Evolutionary conservation across 2,113 vertebrate species (phyloP).

Genomic region (Hemicordylus capensis): DNA sequence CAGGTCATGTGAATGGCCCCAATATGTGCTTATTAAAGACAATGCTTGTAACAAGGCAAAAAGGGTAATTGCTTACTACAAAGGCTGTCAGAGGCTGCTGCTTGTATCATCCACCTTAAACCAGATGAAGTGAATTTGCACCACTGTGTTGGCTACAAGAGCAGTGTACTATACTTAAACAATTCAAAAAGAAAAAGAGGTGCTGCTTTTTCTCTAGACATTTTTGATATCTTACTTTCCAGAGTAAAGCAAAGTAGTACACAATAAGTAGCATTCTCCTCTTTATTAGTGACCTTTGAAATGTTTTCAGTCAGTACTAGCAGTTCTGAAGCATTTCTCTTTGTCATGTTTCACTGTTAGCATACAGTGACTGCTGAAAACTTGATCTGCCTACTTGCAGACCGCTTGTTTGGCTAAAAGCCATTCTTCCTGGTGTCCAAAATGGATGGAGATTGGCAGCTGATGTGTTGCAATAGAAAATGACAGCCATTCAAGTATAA

Average conservation of each 20-base stretch:
- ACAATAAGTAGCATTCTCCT: background rate
- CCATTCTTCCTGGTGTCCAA: background rate
- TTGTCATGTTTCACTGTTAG: background rate
- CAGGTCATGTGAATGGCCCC: too few species aligned
- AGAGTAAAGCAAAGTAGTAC: background rate
- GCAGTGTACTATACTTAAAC: background rate
- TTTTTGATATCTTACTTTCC: background rate
- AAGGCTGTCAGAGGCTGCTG: background rate
- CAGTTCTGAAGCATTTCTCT: background rate
- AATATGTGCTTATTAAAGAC: background rate
- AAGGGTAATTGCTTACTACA: background rate
- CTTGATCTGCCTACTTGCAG: background rate
- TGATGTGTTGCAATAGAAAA: background rate
- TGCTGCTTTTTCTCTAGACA: background rate
- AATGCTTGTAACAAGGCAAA: background rate
- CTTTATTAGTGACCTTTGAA: background rate
- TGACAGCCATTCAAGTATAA: conserved; percentile 6
- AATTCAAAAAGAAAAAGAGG: background rate
- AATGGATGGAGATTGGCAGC: background rate
- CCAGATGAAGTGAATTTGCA: background rate
- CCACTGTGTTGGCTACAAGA: background rate
- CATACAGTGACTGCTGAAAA: background rate
- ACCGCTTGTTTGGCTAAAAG: background rate
- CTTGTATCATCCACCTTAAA: background rate
- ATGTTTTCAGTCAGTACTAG: background rate